These are phyloP conservation scores for Pseudococcus viburni DNA, from an alignment of 2,888 invertebrate genomes.

Conservation along the genomic window DNA sequence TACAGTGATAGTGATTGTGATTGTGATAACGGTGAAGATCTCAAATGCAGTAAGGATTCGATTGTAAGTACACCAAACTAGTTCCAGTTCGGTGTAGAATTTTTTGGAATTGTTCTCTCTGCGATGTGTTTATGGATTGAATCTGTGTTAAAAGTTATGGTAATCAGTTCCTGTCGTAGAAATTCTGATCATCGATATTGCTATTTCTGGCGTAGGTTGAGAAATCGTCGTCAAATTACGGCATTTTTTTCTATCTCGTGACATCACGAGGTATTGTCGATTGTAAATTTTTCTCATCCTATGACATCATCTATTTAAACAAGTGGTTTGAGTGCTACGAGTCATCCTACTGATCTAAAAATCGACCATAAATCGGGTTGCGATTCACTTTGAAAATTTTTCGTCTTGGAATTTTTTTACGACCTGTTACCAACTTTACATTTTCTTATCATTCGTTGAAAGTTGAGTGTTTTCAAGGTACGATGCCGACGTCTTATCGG, in stretches of 20 bases:
- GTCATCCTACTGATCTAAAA: neutral
- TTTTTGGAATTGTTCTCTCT: neutral
- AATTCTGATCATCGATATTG: neutral
- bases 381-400: neutral
- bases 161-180: neutral
- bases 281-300: neutral
- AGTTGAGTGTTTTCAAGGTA: neutral
- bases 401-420: neutral
- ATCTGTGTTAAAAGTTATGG: too few relatives aligned
- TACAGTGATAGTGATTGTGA: slow-evolving; percentile 21
- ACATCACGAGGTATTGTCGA: too few relatives aligned
- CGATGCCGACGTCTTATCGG: neutral
- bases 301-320: slow-evolving; percentile 20
- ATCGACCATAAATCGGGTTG: neutral
- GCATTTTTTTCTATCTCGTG: neutral
- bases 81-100: neutral
- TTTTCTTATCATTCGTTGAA: neutral
- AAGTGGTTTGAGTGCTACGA: neutral
- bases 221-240: neutral
- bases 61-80: neutral
- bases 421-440: too few relatives aligned
- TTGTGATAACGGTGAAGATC: neutral
- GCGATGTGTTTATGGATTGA: neutral
- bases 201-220: neutral
- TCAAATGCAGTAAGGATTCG: neutral